Evolutionary conservation across 2,113 vertebrate genomes (phyloP).

Genomic region (Trematocara nigrifrons): DNA sequence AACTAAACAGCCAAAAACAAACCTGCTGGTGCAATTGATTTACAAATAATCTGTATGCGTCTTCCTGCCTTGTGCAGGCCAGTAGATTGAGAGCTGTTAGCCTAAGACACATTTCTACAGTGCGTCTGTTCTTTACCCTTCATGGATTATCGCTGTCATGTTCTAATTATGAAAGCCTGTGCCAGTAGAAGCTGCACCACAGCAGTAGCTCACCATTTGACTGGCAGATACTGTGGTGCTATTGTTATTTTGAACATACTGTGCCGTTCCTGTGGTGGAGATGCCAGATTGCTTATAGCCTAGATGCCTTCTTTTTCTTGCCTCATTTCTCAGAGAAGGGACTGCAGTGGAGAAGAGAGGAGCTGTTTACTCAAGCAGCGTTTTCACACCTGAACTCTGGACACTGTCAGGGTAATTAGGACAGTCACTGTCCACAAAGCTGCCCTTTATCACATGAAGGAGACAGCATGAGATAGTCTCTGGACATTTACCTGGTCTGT

Average conservation of each 20-base stretch:
- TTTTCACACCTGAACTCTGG: neutral
- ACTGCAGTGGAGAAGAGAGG: constrained; percentile 19
- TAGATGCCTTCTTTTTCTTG: constrained; percentile 5
- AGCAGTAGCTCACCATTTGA: constrained; percentile 25
- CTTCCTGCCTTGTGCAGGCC: neutral
- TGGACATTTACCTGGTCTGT: neutral
- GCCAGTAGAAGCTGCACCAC: constrained; percentile 30
- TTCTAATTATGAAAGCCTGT: constrained; percentile 46
- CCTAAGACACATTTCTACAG: neutral
- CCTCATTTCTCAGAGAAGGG: neutral
- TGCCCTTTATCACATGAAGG: neutral
- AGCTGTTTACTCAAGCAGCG: constrained; percentile 1
- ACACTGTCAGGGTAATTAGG: neutral
- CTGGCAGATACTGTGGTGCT: constrained; percentile 31
- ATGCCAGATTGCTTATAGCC: constrained; percentile 27
- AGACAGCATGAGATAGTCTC: neutral
- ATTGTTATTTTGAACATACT: constrained; percentile 63
- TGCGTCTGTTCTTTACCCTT: constrained; percentile 6
- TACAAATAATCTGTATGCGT: neutral
- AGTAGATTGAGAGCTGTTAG: neutral
- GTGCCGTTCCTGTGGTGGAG: constrained; percentile 41
- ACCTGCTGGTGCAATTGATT: neutral
- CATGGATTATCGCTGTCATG: constrained; percentile 20
- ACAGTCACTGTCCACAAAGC: neutral
- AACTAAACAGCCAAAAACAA: neutral